Evolutionary conservation across 2,797 vertebrate species (phyloP).

Genomic region (Artibeus lituratus): DNA sequence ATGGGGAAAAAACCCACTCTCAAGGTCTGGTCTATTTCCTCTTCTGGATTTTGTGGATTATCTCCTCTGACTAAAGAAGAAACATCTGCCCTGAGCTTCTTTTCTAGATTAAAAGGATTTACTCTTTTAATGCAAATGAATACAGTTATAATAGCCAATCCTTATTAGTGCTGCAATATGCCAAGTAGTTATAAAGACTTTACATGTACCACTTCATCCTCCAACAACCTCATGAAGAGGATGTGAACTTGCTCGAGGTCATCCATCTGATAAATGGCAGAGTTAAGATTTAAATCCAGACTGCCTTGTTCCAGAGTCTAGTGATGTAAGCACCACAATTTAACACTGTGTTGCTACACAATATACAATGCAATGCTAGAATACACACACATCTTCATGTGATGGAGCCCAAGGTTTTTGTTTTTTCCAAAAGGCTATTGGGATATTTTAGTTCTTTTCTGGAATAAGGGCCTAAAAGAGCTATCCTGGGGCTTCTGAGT

Average conservation of each 20-base stretch:
- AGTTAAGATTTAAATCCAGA: not conserved
- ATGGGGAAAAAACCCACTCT: not conserved
- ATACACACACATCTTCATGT: not conserved
- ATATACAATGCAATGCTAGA: not conserved
- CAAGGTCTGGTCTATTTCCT: not conserved
- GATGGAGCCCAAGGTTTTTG: not conserved
- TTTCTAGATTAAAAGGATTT: conserved; percentile 28
- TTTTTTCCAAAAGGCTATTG: not conserved
- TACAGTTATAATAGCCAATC: not conserved
- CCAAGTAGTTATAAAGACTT: not conserved
- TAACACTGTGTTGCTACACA: not conserved
- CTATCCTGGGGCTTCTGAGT: not conserved
- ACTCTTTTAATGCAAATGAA: not conserved
- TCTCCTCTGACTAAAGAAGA: not conserved
- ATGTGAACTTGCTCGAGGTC: not conserved
- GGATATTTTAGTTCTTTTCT: not conserved
- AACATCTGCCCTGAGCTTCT: not conserved
- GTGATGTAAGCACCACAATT: not conserved
- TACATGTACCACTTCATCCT: not conserved
- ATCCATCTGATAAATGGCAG: not conserved
- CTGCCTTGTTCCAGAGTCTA: not conserved
- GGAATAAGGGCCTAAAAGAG: not conserved
- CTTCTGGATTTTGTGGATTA: not conserved
- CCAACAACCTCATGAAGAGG: not conserved
- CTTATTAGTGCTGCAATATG: not conserved